Percentiles rank a stretch among this genome's conserved stretches.
phyloP scores from a whole-genome alignment of 2,888 invertebrate genomes.

The Cheilosia urbana region DNA sequence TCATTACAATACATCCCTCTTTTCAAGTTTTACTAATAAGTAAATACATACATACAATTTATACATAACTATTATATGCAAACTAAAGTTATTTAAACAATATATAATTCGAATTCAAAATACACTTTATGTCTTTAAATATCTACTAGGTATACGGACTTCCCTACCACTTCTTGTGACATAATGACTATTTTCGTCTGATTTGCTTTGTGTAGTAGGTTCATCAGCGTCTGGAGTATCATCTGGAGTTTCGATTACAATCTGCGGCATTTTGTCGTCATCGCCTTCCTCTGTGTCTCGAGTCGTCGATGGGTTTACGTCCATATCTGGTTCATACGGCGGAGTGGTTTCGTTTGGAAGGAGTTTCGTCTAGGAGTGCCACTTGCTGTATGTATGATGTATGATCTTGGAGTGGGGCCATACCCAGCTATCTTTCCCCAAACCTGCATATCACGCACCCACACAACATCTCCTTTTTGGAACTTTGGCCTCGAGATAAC shows the following conservation, averaged over 20 bases:
- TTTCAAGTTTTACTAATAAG: slow-evolving; percentile 6
- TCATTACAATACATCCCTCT: slow-evolving; percentile 15
- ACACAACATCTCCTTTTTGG: slow-evolving; percentile 13
- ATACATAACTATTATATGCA: not conserved
- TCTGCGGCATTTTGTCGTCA: not conserved
- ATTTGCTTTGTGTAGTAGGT: slow-evolving; percentile 6
- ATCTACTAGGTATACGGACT: slow-evolving; percentile 13
- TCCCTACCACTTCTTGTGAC: slow-evolving; percentile 30
- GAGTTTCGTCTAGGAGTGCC: slow-evolving; percentile 6
- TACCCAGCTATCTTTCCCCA: not conserved
- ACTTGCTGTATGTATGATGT: not conserved
- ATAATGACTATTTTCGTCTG: slow-evolving; percentile 4
- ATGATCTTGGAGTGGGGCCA: not conserved
- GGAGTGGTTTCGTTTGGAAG: not conserved
- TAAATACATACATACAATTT: not conserved
- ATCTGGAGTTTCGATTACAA: not conserved
- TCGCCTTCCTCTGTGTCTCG: not conserved
- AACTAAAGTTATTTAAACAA: not conserved
- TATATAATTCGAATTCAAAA: not conserved
- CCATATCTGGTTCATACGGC: not conserved
- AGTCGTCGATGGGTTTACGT: not conserved
- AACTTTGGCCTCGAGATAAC: slow-evolving; percentile 7
- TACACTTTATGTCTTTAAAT: not conserved
- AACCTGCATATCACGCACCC: slow-evolving; percentile 10
- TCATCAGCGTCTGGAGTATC: not conserved